Base-by-base conservation (phyloP, 2,888 invertebrate genomes). In the Dryobotodes eremita region DNA sequence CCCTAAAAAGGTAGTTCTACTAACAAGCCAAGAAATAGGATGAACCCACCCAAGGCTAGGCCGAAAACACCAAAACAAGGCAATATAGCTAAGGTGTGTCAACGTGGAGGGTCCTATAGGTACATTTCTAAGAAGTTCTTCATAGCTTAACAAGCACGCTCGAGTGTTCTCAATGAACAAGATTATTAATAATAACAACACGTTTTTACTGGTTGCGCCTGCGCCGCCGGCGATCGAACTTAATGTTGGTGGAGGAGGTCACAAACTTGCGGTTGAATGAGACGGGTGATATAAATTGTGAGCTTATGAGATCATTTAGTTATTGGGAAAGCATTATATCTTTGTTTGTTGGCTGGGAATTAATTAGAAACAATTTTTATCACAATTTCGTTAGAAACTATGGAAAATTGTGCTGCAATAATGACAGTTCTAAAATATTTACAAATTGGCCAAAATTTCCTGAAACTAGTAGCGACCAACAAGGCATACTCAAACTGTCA, bases 141-240 rank as follows among this genome's bases (percentile, higher is more conserved):
- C 82, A 87, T 91, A 89, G 87, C 84, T 81, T 86, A 88, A 88
- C 82, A 86, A 87, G 79, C 86, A 86, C 80, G 83, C 77, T 86
- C 86, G 88, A 91, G 87, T 89, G 90, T 89, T 90, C 88, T 93
- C 93, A 94, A 93, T 94, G 94, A 94, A 94, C 93, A 92, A 93
- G 93, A 95, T 95, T 95, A 96, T 96, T 95, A 95, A 94, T 94
- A 95, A 95, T 95, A 96, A 96, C 96, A 95, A 95, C 94, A 95
- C 92, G 95, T 95, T 95, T 94, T 94, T 94, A 94, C 93, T 88
- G 89, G 92, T 36, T 91, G 94, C 94, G 95, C 93, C 93, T 91
- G 94, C 94, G 95, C 96, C 96, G 92, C 91, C 90, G 96, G 96
- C 95, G 90, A 91, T 90, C 90, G 88, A 86, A 90, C 91, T 90